Evolutionary conservation across 2,113 vertebrate genomes (phyloP).

Genomic region (Gorsachius goisagi): DNA sequence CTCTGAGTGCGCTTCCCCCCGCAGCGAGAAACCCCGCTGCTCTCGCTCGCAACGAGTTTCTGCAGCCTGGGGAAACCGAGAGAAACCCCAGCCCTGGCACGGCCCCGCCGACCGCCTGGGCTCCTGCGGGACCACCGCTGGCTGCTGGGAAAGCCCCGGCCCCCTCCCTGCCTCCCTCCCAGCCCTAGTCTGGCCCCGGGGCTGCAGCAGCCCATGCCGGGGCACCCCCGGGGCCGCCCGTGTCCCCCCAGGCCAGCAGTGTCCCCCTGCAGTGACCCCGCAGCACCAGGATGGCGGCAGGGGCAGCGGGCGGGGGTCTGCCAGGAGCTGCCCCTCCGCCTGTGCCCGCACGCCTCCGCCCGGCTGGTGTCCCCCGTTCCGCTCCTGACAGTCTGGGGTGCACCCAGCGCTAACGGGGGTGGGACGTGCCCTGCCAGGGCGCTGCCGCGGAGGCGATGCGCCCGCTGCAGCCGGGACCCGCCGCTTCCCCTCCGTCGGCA

Average conservation of each 20-base stretch:
- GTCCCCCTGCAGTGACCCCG: background rate
- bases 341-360: accelerated
- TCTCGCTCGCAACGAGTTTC: background rate
- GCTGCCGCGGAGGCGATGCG: background rate
- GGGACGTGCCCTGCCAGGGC: accelerated
- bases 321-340: background rate
- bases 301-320: background rate
- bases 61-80: background rate
- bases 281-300: background rate
- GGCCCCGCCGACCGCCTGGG: accelerated
- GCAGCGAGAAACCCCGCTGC: background rate
- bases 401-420: accelerated
- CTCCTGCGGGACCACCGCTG: background rate
- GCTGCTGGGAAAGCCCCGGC: background rate
- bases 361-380: accelerated
- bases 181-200: background rate
- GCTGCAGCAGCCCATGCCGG: background rate
- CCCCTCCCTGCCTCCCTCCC: accelerated
- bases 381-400: accelerated
- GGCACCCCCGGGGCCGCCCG: accelerated
- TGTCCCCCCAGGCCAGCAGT: background rate
- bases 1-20: background rate
- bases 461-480: accelerated
- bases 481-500: background rate
- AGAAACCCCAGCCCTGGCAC: background rate